Evolutionary conservation across 1,140 invertebrate species (phyloP), one percentile per base, ranked within the genome.

Genomic region (Drosophila jambulina): DNA sequence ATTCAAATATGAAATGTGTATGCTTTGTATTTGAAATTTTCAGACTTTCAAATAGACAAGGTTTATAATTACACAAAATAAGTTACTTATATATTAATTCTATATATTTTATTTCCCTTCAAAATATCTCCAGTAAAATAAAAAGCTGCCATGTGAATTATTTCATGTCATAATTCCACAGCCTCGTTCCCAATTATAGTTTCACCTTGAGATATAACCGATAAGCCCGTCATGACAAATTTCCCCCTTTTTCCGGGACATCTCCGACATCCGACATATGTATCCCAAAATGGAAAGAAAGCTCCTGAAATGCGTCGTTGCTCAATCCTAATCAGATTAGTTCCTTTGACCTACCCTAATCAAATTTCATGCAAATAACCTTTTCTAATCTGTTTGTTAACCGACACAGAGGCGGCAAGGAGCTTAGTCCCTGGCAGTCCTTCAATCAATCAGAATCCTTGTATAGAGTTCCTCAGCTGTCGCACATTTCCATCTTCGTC

Each of bases 261-360:
- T 32, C 38, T 29, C 62, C 3, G n/a, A 2, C 23, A 23, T 21
- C 40, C n/a, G 62, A 40, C 65, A 23, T 38, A 25, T 56, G 53
- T 38, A 32, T 34, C 23, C 36, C 7, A 1, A 48, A 34, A 36
- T 36, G 25, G n/a, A 8, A 48, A 49, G 10, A 71, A 72, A 74
- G 70, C 68, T 72, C 17, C 45, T 42, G 68, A 74, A 72, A 72
- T 43, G 67, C 69, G 67, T 59, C 68, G 43, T 72, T 43, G 48
- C 62, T 46, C 64, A 71, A 65, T 63, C 78, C 80, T 88, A 86
- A 86, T 88, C 83, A 83, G 83, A 83, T 86, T 83, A 86, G 77
- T 75, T 70, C 65, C 60, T 87, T 75, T 78, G 83, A 86, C 84
- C 83, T 86, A 86, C 84, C 83, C 83, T 86, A 86, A 88, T 86